Percentiles rank a stretch among this genome's conserved stretches.
Conservation (phyloP, 2,113 vertebrate species). For the Ageneiosus marmoratus region DNA sequence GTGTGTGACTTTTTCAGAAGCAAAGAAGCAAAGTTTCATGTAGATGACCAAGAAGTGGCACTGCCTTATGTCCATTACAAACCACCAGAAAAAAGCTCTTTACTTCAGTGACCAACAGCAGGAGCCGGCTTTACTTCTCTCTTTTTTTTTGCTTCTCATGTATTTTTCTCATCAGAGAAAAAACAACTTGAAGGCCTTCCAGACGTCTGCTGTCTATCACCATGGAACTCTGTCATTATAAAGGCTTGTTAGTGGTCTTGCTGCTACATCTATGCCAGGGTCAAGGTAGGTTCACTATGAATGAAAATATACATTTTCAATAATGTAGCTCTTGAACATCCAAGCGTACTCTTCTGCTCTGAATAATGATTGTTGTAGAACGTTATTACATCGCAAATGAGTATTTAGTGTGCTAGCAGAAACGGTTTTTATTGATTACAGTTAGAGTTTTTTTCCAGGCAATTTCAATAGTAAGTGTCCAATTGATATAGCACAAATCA, state of each 20-base stretch:
- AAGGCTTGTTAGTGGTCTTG: slow-evolving; percentile 64
- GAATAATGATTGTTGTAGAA: not conserved
- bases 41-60: not conserved
- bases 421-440: not conserved
- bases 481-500: slow-evolving; percentile 4
- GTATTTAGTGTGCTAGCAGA: not conserved
- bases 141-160: not conserved
- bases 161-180: not conserved
- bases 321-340: not conserved
- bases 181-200: slow-evolving; percentile 26
- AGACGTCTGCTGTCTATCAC: slow-evolving; percentile 46
- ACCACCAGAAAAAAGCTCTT: not conserved
- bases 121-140: slow-evolving; percentile 8
- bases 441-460: not conserved
- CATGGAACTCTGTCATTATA: slow-evolving; percentile 66
- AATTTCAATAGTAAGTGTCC: not conserved
- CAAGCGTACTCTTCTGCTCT: not conserved
- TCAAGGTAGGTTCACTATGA: slow-evolving; percentile 62
- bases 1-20: slow-evolving; percentile 60
- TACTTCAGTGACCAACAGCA: slow-evolving; percentile 1
- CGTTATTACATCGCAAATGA: not conserved
- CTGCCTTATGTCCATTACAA: not conserved
- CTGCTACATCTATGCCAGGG: slow-evolving; percentile 60
- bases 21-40: not conserved
- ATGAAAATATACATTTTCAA: slow-evolving; percentile 2